Base-by-base conservation (phyloP, 2,888 invertebrate species). In the Pseudanteris insignis region DNA sequence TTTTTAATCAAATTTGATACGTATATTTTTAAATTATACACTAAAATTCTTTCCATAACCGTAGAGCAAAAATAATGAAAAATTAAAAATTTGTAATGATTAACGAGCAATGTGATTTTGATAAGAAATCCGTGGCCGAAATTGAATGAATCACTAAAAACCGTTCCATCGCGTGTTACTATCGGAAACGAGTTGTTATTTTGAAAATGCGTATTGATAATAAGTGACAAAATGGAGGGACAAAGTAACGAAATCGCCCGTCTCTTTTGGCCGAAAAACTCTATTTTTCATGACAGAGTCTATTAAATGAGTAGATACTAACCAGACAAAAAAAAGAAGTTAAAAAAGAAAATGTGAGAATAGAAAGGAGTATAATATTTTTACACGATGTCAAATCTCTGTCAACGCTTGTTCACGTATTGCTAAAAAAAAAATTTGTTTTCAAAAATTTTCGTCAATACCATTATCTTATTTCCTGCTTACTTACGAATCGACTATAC, bases 371-470 rank as follows among this genome's bases (percentile, higher is more conserved):
- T 67, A 68, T 72, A 71, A 76, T 76, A 75, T 75, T 75, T 76
- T 75, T 75, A 74, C 74, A 75, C 70, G 65, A 71, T 66, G 69
- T 73, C 70, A 66, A 71, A 65, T 65, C n/a, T n/a, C 46, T 38
- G 62, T 51, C 62, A 57, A 62, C 15, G 63, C 64, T 66, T 65
- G 50, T 64, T 59, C 47, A 65, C 58, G 51, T 44, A 65, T 69
- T 70, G 62, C 69, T 18, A 18, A n/a, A n/a, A n/a, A n/a, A n/a
- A n/a, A n/a, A n/a, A n/a, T n/a, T n/a, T n/a, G n/a, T n/a, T n/a
- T n/a, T n/a, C n/a, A n/a, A n/a, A n/a, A n/a, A n/a, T n/a, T n/a
- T n/a, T n/a, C n/a, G n/a, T n/a, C n/a, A n/a, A n/a, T n/a, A n/a
- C n/a, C n/a, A n/a, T n/a, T n/a, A n/a, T n/a, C n/a, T n/a, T n/a